These are phyloP conservation scores for Aromia moschata DNA, from an alignment of 2,888 invertebrate species.

Conservation along the genomic window DNA sequence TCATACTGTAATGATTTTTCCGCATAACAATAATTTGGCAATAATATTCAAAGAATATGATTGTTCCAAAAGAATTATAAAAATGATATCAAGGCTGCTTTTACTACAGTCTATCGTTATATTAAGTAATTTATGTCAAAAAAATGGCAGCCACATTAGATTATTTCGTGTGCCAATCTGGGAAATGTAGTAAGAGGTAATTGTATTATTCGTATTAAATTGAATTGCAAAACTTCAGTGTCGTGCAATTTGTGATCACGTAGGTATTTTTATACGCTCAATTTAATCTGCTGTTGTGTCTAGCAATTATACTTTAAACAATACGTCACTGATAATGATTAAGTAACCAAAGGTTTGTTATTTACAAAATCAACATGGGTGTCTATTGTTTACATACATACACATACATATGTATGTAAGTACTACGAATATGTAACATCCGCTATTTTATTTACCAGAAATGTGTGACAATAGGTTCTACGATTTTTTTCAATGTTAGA, in stretches of 20 bases:
- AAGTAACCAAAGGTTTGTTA: background rate
- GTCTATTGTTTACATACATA: conserved; percentile 4
- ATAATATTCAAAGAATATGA: too few relatives aligned
- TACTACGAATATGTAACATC: too few relatives aligned
- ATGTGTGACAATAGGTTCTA: too few relatives aligned
- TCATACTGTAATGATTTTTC: too few relatives aligned
- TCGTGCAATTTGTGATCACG: conserved; percentile 15
- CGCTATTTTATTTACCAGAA: too few relatives aligned
- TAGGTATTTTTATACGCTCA: conserved; percentile 5
- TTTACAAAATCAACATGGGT: background rate
- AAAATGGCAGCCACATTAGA: background rate
- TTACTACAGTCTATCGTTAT: too few relatives aligned
- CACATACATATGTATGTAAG: too few relatives aligned
- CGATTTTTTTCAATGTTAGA: too few relatives aligned
- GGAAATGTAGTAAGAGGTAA: conserved; percentile 4
- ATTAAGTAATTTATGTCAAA: background rate
- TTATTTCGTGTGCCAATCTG: background rate
- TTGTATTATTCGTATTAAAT: conserved; percentile 1
- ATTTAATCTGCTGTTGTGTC: conserved; percentile 7
- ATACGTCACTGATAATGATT: conserved; percentile 8
- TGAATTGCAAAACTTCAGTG: conserved; percentile 7
- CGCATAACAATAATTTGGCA: too few relatives aligned
- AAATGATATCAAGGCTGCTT: too few relatives aligned
- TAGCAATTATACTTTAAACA: conserved; percentile 13
- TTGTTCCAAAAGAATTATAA: too few relatives aligned